Percentiles rank a stretch among this genome's conserved stretches.
Evolutionary conservation across 1,140 invertebrate species (phyloP).

Genomic region (Rhopalosiphum maidis): DNA sequence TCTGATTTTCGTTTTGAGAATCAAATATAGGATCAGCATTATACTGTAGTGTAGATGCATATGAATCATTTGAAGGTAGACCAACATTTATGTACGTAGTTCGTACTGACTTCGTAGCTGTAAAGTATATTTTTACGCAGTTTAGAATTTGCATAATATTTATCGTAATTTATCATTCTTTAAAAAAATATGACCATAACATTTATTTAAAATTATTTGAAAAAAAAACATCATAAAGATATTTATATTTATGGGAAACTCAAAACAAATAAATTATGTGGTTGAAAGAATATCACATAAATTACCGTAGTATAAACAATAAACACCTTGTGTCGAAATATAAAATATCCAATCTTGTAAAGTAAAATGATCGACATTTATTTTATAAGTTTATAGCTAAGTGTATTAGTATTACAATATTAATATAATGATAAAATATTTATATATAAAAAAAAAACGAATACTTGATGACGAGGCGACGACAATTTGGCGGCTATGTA

Average conservation of each 20-base stretch:
- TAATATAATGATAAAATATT: neutral
- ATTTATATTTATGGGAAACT: conserved; percentile 15
- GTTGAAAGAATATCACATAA: conserved; percentile 2
- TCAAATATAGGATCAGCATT: neutral
- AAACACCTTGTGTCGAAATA: neutral
- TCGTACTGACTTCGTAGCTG: neutral
- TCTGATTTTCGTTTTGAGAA: neutral
- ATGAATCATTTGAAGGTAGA: neutral
- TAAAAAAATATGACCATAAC: neutral
- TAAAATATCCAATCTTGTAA: neutral
- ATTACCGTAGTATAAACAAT: neutral
- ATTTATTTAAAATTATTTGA: neutral
- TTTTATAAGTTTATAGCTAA: neutral
- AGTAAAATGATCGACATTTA: neutral
- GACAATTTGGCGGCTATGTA: neutral
- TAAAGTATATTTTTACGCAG: neutral
- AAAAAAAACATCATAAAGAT: neutral
- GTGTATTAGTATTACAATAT: neutral
- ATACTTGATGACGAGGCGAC: neutral
- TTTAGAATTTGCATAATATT: neutral
- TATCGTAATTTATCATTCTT: neutral
- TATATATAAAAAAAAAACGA: neutral
- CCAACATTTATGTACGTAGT: neutral
- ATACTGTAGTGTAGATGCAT: neutral
- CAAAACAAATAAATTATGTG: neutral